Percentiles rank a stretch among this genome's conserved stretches.
Evolutionary conservation across 2,113 vertebrate species (phyloP).

Genomic region (Nymphicus hollandicus): DNA sequence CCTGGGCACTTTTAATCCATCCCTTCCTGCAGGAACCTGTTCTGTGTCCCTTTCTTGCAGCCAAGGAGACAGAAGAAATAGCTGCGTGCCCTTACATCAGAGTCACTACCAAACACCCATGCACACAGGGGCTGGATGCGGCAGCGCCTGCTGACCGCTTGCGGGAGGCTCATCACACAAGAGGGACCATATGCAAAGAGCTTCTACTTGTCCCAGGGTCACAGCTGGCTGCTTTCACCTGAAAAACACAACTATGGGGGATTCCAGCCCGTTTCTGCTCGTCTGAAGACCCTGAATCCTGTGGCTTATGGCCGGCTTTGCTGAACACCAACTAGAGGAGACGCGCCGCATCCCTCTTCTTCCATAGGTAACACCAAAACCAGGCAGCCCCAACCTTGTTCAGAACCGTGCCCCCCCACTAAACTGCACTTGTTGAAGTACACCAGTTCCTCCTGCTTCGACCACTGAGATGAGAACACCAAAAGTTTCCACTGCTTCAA

Average conservation of each 20-base stretch:
- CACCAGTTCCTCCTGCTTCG: background rate
- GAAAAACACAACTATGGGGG: background rate
- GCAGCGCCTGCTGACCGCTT: background rate
- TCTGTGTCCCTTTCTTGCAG: background rate
- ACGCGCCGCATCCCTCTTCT: background rate
- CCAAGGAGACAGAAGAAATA: background rate
- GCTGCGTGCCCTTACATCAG: background rate
- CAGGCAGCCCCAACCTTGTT: background rate
- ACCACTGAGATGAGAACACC: background rate
- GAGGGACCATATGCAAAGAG: background rate
- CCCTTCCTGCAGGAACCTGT: background rate
- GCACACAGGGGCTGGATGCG: background rate
- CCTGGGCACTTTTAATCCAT: background rate
- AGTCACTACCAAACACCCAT: background rate
- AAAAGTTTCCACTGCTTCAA: background rate
- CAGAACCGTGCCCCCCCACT: background rate
- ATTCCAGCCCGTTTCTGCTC: rapidly evolving
- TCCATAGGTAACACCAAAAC: background rate
- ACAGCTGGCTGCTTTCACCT: background rate
- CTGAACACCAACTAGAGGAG: background rate
- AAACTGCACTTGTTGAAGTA: background rate
- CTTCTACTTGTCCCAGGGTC: background rate
- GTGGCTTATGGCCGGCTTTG: background rate
- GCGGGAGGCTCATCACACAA: background rate
- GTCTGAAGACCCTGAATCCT: background rate